Base-by-base conservation (phyloP, 2,888 invertebrate genomes). In the Callyntrura guangdongensis region DNA sequence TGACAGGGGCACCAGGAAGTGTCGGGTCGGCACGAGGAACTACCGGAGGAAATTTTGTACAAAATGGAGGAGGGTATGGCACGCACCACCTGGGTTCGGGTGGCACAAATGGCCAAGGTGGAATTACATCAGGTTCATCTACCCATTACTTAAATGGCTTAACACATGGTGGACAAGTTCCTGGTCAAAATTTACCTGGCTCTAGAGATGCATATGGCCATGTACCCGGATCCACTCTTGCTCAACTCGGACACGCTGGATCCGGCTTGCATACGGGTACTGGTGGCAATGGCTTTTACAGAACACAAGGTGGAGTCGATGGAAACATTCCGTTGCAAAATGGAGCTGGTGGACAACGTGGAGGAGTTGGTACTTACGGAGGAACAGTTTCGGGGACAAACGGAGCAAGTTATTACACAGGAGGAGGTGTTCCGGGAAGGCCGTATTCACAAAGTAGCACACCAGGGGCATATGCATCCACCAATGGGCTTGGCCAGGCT, bases 401-500 rank as follows among this genome's bases (percentile, higher is more conserved):
- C 17, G 81, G 81, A 36, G 47, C 22, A 20, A 17, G 27, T 0
- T 56, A 56, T n/a, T 22, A 20, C 11, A 72, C 72, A 14, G 72
- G 27, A 27, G 72, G 69, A 25, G 82, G 84, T n/a, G 74, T 36
- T 9, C 1, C n/a, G 49, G 53, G 67, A 9, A n/a, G 74, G 14
- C 86, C 86, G 0, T 56, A 49, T 47, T 74, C 86, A 5, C 86
- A 86, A 27, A 86, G 86, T 79, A 79, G 25, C 14, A 86, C 86
- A 11, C 87, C 87, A 0, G 87, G 87, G 36, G 87, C 87, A 25
- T 56, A 49, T 22, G 83, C 91, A n/a, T 64, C 92, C 22, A 67
- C 64, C 0, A 36, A 53, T 49, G 91, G 88, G 9, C 12, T 69
- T 1, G 91, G 91, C 22, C 92, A 91, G 74, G 86, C 92, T 17